Evolutionary conservation across 1,140 invertebrate genomes (phyloP), one percentile per base, ranked within the genome.

Genomic region (Drosophila equinoxialis): DNA sequence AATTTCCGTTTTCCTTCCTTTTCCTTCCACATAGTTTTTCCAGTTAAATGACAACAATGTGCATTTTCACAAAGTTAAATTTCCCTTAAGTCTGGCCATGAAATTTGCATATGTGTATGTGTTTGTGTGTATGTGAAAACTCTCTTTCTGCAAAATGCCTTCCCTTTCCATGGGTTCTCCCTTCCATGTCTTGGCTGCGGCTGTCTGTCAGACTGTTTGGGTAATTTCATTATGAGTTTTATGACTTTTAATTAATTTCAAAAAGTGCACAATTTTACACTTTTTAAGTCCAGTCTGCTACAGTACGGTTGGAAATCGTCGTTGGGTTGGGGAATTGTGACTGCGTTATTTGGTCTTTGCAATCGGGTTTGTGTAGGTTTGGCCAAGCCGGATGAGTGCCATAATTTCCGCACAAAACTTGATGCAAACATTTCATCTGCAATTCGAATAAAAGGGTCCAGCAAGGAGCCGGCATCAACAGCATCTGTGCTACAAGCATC

Each of bases 171-270:
- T 30, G 20, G 35, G 23, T 14, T 23, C 30, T 17, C 37, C 39
- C 41, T 33, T 5, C 6, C 30, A 30, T 45, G 58, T 45, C 20
- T 51, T 51, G 45, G 45, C 17, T 51, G 17, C 26, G 20, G 33
- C 26, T 39, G 37, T 68, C 51, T 54, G 66, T 77, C 62, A 58
- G 66, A 54, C 54, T 72, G 71, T 77, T 72, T 83, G 76, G 69
- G 74, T 85, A 86, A 85, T 85, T 85, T 86, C 81, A 85, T 85
- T 85, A 85, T 81, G 82, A 85, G 82, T 85, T 85, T 85, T 81
- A 86, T 81, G 82, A 85, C 82, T 86, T 85, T 85, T 85, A 85
- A 85, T 85, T 85, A 85, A 85, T 85, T 86, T 75, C 67, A 59
- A 75, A 83, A 85, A 85, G 82, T 85, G 82, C 84, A 86, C 74